Conservation (phyloP, 2,888 invertebrate genomes). For the Papilio gigon region DNA sequence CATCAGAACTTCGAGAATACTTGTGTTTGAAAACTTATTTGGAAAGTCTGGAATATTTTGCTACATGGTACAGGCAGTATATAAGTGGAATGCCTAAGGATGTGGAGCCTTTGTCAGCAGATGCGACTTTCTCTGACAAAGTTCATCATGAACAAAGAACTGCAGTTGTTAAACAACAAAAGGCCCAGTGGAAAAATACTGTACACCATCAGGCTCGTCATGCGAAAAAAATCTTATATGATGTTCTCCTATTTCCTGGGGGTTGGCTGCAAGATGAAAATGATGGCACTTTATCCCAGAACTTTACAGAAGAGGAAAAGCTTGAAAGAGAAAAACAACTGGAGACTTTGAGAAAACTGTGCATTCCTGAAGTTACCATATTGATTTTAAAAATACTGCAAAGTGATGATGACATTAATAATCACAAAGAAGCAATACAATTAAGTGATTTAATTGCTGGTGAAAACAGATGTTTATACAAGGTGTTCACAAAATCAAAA, state of each 20-base stretch:
- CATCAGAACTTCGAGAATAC: conserved; percentile 87
- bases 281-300: conserved; percentile 75
- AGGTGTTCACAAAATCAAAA: conserved; percentile 90
- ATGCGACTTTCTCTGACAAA: conserved; percentile 91
- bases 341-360: conserved; percentile 88
- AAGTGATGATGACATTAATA: conserved; percentile 88
- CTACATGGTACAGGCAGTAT: conserved; percentile 93
- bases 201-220: conserved; percentile 88
- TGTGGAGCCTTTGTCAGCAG: conserved; percentile 82
- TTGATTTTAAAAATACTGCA: conserved; percentile 91
- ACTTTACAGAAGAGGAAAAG: conserved; percentile 73
- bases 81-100: conserved; percentile 90
- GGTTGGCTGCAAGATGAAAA: conserved; percentile 93
- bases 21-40: conserved; percentile 94
- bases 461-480: conserved; percentile 90
- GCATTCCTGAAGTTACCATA: conserved; percentile 91
- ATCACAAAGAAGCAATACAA: conserved; percentile 86
- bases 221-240: conserved; percentile 90
- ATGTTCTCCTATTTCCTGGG: conserved; percentile 93
- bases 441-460: conserved; percentile 90
- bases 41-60: conserved; percentile 93
- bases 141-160: conserved; percentile 93
- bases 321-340: conserved; percentile 86
- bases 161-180: conserved; percentile 89
- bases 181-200: conserved; percentile 88